Conservation (phyloP, 2,113 vertebrate species). For the Noctilio leporinus region DNA sequence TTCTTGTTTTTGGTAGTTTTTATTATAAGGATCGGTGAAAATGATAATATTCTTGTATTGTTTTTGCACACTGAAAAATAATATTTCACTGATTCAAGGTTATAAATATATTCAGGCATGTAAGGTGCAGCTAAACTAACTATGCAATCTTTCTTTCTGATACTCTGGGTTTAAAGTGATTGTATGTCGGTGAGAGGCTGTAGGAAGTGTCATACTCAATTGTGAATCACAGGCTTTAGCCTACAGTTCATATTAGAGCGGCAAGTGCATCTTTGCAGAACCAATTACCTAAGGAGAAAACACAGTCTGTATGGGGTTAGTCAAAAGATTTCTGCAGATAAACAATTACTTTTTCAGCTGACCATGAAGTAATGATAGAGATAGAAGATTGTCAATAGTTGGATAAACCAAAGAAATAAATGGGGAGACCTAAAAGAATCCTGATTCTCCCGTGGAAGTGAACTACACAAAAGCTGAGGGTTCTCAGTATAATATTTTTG, state of each 20-base stretch:
- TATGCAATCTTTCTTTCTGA: not conserved
- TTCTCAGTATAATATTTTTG: not conserved
- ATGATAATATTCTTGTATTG: not conserved
- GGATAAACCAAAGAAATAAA: not conserved
- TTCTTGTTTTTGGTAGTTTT: not conserved
- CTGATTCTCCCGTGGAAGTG: not conserved
- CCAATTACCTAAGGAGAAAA: conserved; percentile 15
- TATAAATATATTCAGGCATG: not conserved
- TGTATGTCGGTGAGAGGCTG: not conserved
- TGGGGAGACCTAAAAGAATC: not conserved
- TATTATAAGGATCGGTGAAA: not conserved
- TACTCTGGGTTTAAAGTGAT: not conserved
- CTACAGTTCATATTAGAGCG: not conserved
- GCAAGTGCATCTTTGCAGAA: not conserved
- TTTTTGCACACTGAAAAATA: conserved; percentile 52
- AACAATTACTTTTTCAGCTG: not conserved
- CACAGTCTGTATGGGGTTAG: not conserved
- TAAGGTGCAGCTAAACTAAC: not conserved
- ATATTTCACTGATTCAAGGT: conserved; percentile 12
- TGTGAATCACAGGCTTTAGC: conserved; percentile 3
- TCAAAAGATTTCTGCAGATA: conserved; percentile 35
- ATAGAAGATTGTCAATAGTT: not conserved
- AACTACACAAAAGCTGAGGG: not conserved
- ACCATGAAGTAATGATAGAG: not conserved
- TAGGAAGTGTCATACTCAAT: conserved; percentile 23